Conservation (phyloP, 2,113 vertebrate genomes). For the Centrocercus urophasianus region DNA sequence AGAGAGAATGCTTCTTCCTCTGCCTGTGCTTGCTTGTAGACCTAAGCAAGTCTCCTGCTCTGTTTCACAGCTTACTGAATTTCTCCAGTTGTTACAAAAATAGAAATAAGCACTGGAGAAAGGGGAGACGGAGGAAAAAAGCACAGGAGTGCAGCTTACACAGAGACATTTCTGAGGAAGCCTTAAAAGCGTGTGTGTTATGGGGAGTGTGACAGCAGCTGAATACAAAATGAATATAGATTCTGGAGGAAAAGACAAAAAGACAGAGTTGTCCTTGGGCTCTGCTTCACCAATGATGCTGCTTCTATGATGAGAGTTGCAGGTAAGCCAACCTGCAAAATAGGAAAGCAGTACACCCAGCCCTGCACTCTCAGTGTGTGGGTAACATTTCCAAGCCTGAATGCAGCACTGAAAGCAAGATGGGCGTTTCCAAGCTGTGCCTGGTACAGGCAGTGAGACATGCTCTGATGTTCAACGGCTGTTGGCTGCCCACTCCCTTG, state of each 20-base stretch:
- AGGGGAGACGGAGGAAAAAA: background rate
- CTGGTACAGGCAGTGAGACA: accelerated
- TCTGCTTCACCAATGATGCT: background rate
- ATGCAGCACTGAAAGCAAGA: background rate
- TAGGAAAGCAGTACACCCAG: too few relatives aligned
- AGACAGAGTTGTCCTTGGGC: background rate
- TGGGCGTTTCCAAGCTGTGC: accelerated
- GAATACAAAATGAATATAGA: background rate
- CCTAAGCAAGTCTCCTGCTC: background rate
- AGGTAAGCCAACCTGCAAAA: background rate
- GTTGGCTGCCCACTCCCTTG: background rate
- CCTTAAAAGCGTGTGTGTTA: background rate
- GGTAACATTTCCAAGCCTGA: background rate
- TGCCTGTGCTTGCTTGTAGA: accelerated
- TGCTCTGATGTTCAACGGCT: background rate
- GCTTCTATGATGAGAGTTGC: background rate
- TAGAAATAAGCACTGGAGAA: background rate
- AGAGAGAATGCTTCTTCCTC: background rate
- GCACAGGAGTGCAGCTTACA: background rate
- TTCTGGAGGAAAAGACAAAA: background rate
- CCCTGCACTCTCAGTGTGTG: background rate
- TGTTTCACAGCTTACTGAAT: background rate
- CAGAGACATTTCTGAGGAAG: background rate
- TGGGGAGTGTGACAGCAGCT: background rate
- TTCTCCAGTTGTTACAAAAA: background rate